phyloP scores from a whole-genome alignment of 2,888 invertebrate species.

The Timema cristinae region DNA sequence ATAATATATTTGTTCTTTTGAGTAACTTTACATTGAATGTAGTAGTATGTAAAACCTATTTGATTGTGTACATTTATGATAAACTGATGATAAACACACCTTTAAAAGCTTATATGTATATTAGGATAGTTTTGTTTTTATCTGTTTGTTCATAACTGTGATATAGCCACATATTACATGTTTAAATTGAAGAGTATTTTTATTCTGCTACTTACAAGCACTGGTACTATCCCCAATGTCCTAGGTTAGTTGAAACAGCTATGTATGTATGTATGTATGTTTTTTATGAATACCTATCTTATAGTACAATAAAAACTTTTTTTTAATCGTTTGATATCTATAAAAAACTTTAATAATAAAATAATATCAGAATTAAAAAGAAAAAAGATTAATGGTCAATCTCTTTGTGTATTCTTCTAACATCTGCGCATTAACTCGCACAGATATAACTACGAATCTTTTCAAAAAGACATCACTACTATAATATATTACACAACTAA shows the following conservation, averaged over 20 bases:
- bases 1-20: constrained; percentile 14
- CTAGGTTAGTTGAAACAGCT: not conserved
- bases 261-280: constrained; percentile 17
- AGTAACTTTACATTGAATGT: constrained; percentile 20
- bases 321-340: not conserved
- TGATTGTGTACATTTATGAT: constrained; percentile 21
- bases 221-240: not conserved
- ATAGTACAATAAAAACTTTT: constrained; percentile 12
- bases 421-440: not conserved
- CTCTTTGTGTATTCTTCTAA: too few species aligned
- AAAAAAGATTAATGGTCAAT: too few species aligned
- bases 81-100: constrained; percentile 20
- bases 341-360: too few species aligned
- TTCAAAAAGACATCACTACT: too few species aligned
- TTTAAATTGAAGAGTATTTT: not conserved
- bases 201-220: not conserved
- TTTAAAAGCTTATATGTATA: constrained; percentile 16
- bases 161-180: constrained; percentile 22
- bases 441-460: too few species aligned
- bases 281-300: not conserved
- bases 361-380: too few species aligned
- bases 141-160: constrained; percentile 15
- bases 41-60: constrained; percentile 24
- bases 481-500: not conserved
- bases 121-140: not conserved